Evolutionary conservation across 64 coral and sea anemone species (phyloP).

Genomic region (Trachythela sp.): DNA sequence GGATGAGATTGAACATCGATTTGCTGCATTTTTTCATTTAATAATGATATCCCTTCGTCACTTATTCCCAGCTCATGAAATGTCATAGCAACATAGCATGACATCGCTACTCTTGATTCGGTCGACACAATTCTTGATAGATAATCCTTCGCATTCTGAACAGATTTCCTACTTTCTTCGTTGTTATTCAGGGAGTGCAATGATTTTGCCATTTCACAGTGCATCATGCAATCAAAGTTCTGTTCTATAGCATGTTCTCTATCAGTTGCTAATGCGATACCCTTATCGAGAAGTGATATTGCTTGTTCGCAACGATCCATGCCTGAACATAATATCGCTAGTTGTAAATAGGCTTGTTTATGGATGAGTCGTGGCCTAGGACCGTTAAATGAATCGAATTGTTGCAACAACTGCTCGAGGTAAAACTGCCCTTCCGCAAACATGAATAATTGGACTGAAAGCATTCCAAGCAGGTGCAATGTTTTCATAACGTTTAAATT

Average conservation of each 20-base stretch:
- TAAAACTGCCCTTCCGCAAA: neutral
- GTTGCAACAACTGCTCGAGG: neutral
- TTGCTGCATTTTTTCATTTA: neutral
- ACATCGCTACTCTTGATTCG: neutral
- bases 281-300: neutral
- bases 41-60: neutral
- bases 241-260: neutral
- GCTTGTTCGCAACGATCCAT: neutral
- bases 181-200: neutral
- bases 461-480: neutral
- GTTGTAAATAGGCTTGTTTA: neutral
- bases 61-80: neutral
- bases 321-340: neutral
- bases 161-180: neutral
- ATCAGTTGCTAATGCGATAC: neutral
- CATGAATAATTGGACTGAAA: neutral
- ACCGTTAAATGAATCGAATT: neutral
- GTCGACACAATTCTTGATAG: neutral
- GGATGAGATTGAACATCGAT: neutral
- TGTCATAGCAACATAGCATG: neutral
- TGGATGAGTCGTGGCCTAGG: neutral
- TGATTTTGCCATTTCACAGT: neutral
- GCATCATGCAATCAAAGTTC: neutral
- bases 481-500: neutral
- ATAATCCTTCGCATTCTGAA: neutral